Conservation (phyloP, 2,113 vertebrate species). For the Rhagologus leucostigma region DNA sequence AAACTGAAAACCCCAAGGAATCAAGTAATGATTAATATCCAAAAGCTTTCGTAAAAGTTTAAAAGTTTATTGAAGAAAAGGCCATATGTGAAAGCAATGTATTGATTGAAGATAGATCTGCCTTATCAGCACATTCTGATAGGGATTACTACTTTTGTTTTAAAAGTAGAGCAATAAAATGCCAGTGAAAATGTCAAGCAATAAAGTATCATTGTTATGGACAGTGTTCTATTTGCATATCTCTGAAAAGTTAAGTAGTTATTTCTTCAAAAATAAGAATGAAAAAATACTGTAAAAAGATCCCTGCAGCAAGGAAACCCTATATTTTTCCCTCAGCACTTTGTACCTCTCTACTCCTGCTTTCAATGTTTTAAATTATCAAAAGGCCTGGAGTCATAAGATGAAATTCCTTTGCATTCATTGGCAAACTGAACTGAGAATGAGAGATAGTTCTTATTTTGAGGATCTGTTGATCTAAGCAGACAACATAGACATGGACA, state of each 20-base stretch:
- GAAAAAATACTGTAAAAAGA: background rate
- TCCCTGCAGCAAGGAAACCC: background rate
- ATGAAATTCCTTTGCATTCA: background rate
- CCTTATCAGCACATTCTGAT: background rate
- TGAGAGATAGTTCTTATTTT: background rate
- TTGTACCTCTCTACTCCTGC: background rate
- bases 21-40: background rate
- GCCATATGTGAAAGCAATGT: background rate
- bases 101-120: background rate
- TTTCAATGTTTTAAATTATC: background rate
- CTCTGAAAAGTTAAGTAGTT: background rate
- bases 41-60: background rate
- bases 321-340: background rate
- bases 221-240: background rate
- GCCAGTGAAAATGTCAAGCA: background rate
- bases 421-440: background rate
- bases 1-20: background rate
- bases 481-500: background rate
- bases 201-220: background rate
- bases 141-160: background rate
- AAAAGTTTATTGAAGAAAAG: background rate
- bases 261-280: background rate
- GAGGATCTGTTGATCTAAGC: background rate
- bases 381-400: background rate
- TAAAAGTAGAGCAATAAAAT: background rate